Conservation (phyloP, 2,113 vertebrate genomes). For the Platichthys stellatus region DNA sequence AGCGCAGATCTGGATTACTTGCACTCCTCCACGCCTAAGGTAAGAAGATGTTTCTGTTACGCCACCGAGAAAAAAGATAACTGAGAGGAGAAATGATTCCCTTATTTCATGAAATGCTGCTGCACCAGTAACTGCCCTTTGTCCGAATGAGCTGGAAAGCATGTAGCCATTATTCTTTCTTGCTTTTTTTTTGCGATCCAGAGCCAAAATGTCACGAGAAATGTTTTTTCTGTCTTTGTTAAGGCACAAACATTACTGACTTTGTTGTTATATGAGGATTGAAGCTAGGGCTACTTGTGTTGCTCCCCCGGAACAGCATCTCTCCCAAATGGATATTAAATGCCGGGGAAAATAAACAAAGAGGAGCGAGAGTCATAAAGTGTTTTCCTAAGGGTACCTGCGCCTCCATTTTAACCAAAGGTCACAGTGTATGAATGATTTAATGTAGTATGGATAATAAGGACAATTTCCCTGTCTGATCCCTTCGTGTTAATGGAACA, state of each 20-base stretch:
- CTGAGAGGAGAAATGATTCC: neutral
- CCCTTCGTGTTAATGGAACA: neutral
- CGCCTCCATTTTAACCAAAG: conserved; percentile 45
- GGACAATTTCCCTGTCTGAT: neutral
- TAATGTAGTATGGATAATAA: neutral
- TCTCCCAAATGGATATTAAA: conserved; percentile 50
- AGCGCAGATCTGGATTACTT: conserved; percentile 81
- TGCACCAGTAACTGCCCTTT: conserved; percentile 37
- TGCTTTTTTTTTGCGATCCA: conserved; percentile 12
- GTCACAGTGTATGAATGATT: conserved; percentile 16
- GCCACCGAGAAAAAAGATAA: neutral
- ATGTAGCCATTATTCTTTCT: conserved; percentile 39
- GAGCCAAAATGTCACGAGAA: conserved; percentile 53
- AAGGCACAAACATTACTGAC: conserved; percentile 23
- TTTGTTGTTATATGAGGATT: conserved; percentile 12
- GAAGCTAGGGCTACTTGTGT: conserved; percentile 6
- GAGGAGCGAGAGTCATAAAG: conserved; percentile 26
- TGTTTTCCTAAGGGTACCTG: conserved; percentile 31
- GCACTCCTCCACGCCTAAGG: conserved; percentile 86
- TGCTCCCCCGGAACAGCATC: conserved; percentile 14
- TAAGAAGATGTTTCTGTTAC: conserved; percentile 53
- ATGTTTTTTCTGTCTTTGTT: conserved; percentile 14
- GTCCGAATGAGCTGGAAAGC: conserved; percentile 19
- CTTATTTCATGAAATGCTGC: conserved; percentile 34
- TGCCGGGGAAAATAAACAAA: conserved; percentile 38